Conservation (phyloP, 2,797 vertebrate species). For the Phaenicophaeus curvirostris region DNA sequence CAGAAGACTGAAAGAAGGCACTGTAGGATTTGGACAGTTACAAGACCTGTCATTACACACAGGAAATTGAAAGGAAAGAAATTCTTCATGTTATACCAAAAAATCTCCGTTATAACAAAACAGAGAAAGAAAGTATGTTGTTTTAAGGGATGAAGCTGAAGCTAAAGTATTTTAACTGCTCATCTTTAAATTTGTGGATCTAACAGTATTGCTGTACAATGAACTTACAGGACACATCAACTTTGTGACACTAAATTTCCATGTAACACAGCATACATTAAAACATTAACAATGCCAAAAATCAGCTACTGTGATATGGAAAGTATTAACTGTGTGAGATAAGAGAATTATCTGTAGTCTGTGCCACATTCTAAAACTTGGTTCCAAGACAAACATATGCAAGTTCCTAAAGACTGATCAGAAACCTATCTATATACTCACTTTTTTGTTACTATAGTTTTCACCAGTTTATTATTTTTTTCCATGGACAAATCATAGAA, state of each 20-base stretch:
- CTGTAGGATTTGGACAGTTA: background rate
- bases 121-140: background rate
- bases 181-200: background rate
- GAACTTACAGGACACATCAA: background rate
- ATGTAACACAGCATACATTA: background rate
- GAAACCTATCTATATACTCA: background rate
- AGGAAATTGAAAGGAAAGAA: background rate
- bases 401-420: background rate
- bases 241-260: background rate
- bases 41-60: background rate
- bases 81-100: background rate
- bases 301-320: accelerated
- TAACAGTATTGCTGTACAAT: background rate
- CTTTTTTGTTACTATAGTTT: background rate
- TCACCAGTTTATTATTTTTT: background rate
- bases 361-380: background rate
- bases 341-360: background rate
- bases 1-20: background rate
- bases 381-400: background rate
- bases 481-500: background rate
- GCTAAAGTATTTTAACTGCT: background rate
- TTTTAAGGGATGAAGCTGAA: background rate
- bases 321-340: background rate
- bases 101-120: background rate
- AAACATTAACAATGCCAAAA: background rate